Percentiles rank a stretch among this genome's conserved stretches.
phyloP scores from a whole-genome alignment of 64 coral and sea anemone species.

The Pocillopora verrucosa region DNA sequence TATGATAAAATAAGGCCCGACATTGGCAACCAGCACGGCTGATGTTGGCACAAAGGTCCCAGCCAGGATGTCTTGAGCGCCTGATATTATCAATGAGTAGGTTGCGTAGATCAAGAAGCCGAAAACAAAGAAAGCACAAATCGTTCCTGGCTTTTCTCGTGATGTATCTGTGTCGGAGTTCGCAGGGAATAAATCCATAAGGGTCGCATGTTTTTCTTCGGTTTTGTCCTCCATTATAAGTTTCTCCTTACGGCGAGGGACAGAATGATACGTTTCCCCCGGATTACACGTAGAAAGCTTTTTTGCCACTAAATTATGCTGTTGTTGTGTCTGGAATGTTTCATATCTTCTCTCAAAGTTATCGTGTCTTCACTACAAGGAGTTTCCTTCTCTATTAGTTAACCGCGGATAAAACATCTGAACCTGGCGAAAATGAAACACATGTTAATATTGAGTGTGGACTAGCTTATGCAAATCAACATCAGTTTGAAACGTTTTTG shows the following conservation, averaged over 20 bases:
- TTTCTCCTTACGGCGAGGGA: no score
- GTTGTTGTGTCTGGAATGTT: neutral
- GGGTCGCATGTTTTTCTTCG: conserved; percentile 1
- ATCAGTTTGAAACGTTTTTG: neutral
- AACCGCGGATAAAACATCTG: neutral
- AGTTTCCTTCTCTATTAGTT: neutral
- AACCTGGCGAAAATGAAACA: neutral
- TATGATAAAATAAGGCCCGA: conserved; percentile 83
- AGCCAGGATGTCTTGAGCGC: conserved; percentile 86
- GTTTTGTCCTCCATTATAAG: neutral
- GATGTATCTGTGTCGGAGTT: neutral
- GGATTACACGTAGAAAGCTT: neutral
- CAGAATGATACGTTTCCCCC: neutral
- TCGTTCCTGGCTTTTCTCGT: conserved; percentile 52
- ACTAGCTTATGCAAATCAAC: neutral
- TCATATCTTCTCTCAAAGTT: no score
- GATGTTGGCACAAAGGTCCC: conserved; percentile 87
- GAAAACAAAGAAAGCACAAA: conserved; percentile 78
- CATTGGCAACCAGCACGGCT: conserved; percentile 72
- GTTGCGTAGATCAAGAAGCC: conserved; percentile 87
- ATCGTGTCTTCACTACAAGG: neutral
- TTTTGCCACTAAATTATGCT: neutral
- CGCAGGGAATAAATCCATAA: conserved; percentile 5
- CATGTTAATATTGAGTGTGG: neutral
- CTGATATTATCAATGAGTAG: conserved; percentile 84